phyloP scores from a whole-genome alignment of 23 tunicate species.

The Trididemnum nubilum region DNA sequence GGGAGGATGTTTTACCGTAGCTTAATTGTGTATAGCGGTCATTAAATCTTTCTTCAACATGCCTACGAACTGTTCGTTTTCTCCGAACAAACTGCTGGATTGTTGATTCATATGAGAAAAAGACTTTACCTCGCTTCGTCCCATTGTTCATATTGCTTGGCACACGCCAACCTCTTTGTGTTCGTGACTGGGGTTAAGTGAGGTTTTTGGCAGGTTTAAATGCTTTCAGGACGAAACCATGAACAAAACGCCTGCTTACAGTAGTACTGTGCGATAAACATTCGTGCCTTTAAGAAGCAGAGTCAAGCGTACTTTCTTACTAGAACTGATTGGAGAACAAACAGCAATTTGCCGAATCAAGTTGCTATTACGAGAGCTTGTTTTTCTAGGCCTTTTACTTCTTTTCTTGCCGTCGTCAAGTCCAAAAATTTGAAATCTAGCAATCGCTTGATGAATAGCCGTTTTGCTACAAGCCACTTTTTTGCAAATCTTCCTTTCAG shows the following conservation, averaged over 20 bases:
- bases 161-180: not conserved
- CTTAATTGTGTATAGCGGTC: no score
- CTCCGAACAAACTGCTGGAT: no score
- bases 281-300: conserved; percentile 5
- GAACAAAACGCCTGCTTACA: no score
- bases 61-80: no score
- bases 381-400: not conserved
- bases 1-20: no score
- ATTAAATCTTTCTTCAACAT: no score
- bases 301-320: not conserved
- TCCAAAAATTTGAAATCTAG: no score
- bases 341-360: conserved; percentile 8
- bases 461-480: no score
- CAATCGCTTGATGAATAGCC: no score
- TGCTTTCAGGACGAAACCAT: conserved; percentile 2
- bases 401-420: conserved; percentile 11
- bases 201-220: conserved; percentile 11
- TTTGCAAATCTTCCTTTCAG: no score
- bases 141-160: conserved; percentile 4
- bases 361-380: not conserved
- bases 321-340: conserved; percentile 20
- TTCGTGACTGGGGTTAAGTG: conserved; percentile 2
- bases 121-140: conserved; percentile 11
- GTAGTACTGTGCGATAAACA: conserved; percentile 7
- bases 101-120: no score